Evolutionary conservation across 2,888 invertebrate genomes (phyloP), one percentile per base, ranked within the genome.

Genomic region (Drosophila lacicola): DNA sequence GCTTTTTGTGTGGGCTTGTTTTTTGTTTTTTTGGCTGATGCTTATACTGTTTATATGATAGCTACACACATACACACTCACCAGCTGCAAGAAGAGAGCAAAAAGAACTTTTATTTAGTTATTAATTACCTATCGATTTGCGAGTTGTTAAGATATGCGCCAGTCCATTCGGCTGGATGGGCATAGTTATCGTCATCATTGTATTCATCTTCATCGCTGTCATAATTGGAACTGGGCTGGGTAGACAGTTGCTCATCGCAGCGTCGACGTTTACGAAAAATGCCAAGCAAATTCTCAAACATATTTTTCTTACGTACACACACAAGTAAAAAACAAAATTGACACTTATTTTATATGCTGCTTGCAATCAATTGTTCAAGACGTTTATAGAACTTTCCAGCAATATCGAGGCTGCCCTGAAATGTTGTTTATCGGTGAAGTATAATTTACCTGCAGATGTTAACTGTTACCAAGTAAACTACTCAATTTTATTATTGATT

Each of bases 261-360:
- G 49, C 91, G 91, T 10, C 91, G 91, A 34, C 92, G 90, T 76
- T 91, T 91, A 50, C 86, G 89, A 57, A 91, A 81, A 73, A 91
- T 91, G 50, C 90, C 85, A 19, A 91, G 74, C 51, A 91, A 75
- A 67, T 88, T 91, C 41, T 86, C 90, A 60, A 91, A 80, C 91
- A 91, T 91, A 65, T 68, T 61, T 62, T 17, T 58, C 46, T 53
- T 37, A 51, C 41, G 55, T 29, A 14, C 41, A 29, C 54, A 70
- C 53, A 76, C 47, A 63, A 49, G 39, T 60, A 57, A 67, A 71
- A 39, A 71, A 62, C 39, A 51, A 47, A 63, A 46, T 74, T 41
- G 37, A 17, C 51, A 63, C 41, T 55, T 19, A 51, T 44, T 67
- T 45, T 41, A 8, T 50, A 21, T 34, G 25, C 13, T 14, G 8